Conservation (phyloP, 2,888 invertebrate species). For the Scelioninae gen. 2 region DNA sequence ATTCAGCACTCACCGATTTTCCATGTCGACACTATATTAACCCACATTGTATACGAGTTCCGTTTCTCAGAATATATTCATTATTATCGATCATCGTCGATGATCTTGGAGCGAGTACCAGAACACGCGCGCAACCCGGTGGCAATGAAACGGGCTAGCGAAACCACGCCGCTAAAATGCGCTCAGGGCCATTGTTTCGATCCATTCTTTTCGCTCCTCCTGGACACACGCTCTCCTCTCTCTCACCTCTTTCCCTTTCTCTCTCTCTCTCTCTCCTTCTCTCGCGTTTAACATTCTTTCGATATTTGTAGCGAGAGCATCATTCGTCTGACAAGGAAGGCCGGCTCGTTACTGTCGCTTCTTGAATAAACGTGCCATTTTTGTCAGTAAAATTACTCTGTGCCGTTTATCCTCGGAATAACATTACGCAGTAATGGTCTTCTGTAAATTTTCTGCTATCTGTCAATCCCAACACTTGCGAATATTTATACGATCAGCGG, state of each 20-base stretch:
- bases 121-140: conserved; percentile 34
- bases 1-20: too few relatives aligned
- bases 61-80: too few relatives aligned
- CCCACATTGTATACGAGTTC: too few relatives aligned
- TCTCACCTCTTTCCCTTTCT: conserved; percentile 17
- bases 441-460: conserved; percentile 48
- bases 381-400: conserved; percentile 45
- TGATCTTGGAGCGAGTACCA: not conserved
- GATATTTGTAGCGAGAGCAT: conserved; percentile 46
- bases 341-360: conserved; percentile 48
- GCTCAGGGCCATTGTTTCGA: conserved; percentile 54
- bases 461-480: conserved; percentile 34
- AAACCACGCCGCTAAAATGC: conserved; percentile 64
- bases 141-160: conserved; percentile 62
- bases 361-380: conserved; percentile 47
- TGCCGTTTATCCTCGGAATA: conserved; percentile 44
- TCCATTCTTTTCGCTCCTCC: too few relatives aligned
- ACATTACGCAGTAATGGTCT: conserved; percentile 42
- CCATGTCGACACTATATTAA: too few relatives aligned
- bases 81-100: not conserved
- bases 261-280: not conserved
- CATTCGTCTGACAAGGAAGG: conserved; percentile 43
- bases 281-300: conserved; percentile 53
- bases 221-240: too few relatives aligned
- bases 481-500: conserved; percentile 15